Base-by-base conservation (phyloP, 1,140 invertebrate genomes). In the Drosophila setifemur region DNA sequence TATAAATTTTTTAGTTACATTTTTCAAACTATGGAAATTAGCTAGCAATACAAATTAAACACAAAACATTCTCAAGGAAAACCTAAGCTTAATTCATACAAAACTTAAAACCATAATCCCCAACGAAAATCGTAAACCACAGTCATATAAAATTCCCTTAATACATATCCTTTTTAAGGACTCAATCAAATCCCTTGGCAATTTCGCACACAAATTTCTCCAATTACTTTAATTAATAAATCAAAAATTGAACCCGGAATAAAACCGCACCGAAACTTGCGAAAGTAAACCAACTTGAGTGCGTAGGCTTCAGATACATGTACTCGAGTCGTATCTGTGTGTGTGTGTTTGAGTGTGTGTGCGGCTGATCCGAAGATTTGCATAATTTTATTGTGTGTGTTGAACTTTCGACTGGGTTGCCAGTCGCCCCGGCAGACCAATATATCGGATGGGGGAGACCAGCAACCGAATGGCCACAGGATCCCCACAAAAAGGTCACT, bases 361-460 rank as follows among this genome's bases (percentile, higher is more conserved):
- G 47, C 37, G 47, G 78, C 63, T 77, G 63, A 82, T 70, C 73
- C 67, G 21, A 40, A 64, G 79, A 79, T 85, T 85, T 85, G 81
- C 81, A 85, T 85, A 85, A 86, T 85, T 85, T 75, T 79, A 79
- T 85, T 85, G 81, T 86, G 64, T 79, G 64, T 82, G 73, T 53
- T 76, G 77, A 82, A 83, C 78, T 83, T 73, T 76, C 40, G 63
- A 44, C 44, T 49, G 29, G 40, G 33, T 45, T 49, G 12, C 52
- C 40, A 63, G 61, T 49, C 45, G 49, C 44, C n/a, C n/a, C 54
- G 45, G 57, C 48, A 42, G 40, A 40, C 28, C 35, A 66, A 50
- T 23, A 39, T 58, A n/a, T n/a, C n/a, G 44, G 39, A 45, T 49
- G 28, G 23, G 31, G 25, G 23, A 18, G 53, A 8, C 25, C 28